Percentiles rank a stretch among this genome's conserved stretches.
phyloP scores from a whole-genome alignment of 2,113 vertebrate genomes.

The Oriolus oriolus region DNA sequence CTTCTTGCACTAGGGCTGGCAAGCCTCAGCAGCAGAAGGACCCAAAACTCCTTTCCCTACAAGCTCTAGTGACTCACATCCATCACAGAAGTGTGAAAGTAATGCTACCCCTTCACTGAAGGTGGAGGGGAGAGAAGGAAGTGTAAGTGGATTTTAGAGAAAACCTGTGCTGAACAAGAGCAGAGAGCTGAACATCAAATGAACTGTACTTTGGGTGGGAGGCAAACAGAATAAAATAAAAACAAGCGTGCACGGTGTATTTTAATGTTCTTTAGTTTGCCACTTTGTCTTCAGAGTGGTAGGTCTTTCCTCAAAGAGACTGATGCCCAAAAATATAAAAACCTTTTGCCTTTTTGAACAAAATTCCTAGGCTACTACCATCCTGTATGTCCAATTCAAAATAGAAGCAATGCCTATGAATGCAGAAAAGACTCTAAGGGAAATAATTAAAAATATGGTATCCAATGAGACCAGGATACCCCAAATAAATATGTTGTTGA shows the following conservation, averaged over 20 bases:
- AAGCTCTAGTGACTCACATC: neutral
- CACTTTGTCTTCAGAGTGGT: neutral
- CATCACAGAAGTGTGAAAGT: neutral
- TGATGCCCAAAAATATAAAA: neutral
- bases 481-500: neutral
- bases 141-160: neutral
- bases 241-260: neutral
- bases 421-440: neutral
- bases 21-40: neutral
- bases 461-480: neutral
- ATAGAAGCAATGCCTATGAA: rapidly evolving
- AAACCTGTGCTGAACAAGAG: neutral
- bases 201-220: neutral
- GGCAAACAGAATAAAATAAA: neutral
- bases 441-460: neutral
- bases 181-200: neutral
- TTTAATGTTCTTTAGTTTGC: neutral
- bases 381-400: neutral
- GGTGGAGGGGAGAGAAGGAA: neutral
- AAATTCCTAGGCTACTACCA: neutral
- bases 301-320: neutral
- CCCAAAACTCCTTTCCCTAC: neutral
- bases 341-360: neutral
- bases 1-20: neutral
- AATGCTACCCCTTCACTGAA: neutral